Base-by-base conservation (phyloP, 2,797 vertebrate species). In the Macrochelys suwanniensis region DNA sequence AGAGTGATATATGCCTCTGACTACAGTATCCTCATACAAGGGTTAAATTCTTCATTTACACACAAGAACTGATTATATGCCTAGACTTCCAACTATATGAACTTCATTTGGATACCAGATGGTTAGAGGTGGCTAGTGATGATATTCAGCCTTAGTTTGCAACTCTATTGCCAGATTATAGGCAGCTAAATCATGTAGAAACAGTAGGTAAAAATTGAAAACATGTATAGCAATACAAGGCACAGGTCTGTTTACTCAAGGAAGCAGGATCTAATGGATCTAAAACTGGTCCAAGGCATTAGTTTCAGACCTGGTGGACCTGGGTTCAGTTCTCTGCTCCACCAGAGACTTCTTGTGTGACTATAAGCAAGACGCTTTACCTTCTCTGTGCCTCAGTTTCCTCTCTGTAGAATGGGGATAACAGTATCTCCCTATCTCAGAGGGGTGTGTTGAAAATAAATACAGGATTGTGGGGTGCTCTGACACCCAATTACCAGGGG, bases 171-270 rank as follows among this genome's bases (percentile, higher is more conserved):
- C 15, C 54, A 26, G 49, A 33, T 78, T 50, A 78, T 21, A 78
- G 47, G 76, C 76, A 50, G 3, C 5, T 84, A 78, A 61, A 88
- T 9, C 71, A 33, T 42, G 4, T 56, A 4, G 1, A 0, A 5
- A 33, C 5, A 47, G 65, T 0, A 21, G 76, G 71, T 3, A 49
- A 47, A 61, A 85, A 3, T 37, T 13, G 33, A 19, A 17, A 21
- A 17, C 11, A 0, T 0, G 26, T 88, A 50, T 74, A 12, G 1
- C 0, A 26, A 51, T 37, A 0, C 0, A 16, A 7, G 4, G 47
- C 16, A 71, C 51, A 82, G 2, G 42, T 7, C 68, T 31, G 21
- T 25, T 28, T n/a, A 1, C 37, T 5, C 25, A 49, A 53, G 12
- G 49, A 31, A 78, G 54, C 45, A 25, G 4, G 1, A 45, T 80